Percentiles rank a stretch among this genome's conserved stretches.
These are phyloP conservation scores for Chelonoidis abingdonii DNA, from an alignment of 2,113 vertebrate genomes.

Conservation along the genomic window DNA sequence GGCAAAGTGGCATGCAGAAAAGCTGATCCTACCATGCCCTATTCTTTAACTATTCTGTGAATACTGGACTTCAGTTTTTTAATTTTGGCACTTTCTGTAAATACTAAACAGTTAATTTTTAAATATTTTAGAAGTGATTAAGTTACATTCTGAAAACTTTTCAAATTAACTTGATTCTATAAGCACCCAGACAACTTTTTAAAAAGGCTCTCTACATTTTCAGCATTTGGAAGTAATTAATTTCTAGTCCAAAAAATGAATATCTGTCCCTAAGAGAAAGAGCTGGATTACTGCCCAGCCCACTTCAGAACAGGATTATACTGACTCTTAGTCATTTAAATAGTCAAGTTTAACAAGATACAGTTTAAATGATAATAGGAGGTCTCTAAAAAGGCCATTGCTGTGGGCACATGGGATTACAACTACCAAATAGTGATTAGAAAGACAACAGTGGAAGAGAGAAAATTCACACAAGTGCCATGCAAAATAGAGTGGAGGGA, in stretches of 20 bases:
- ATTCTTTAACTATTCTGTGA: slow-evolving; percentile 1
- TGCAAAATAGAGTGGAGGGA: slow-evolving; percentile 18
- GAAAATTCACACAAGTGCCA: slow-evolving; percentile 20
- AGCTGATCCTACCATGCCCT: neutral
- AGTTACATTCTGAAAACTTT: slow-evolving; percentile 65
- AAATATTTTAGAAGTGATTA: slow-evolving; percentile 20
- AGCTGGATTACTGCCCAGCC: slow-evolving; percentile 70
- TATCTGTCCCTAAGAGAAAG: slow-evolving; percentile 66
- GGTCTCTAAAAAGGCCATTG: slow-evolving; percentile 48
- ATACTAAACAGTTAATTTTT: slow-evolving; percentile 72
- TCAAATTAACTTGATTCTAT: slow-evolving; percentile 66
- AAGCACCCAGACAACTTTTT: slow-evolving; percentile 66
- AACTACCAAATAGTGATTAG: slow-evolving; percentile 32
- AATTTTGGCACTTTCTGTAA: slow-evolving; percentile 64
- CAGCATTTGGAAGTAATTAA: slow-evolving; percentile 77
- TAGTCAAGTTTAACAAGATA: slow-evolving; percentile 66
- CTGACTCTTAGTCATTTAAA: slow-evolving; percentile 65
- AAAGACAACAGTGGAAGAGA: neutral
- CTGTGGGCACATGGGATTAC: neutral
- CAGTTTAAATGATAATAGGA: slow-evolving; percentile 62
- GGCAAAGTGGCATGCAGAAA: neutral
- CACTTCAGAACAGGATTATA: slow-evolving; percentile 71
- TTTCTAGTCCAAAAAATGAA: slow-evolving; percentile 57
- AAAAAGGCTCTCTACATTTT: slow-evolving; percentile 56
- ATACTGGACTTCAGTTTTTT: slow-evolving; percentile 20